These are phyloP conservation scores for Octopus sinensis DNA, from an alignment of 1,140 invertebrate species.

Conservation along the genomic window DNA sequence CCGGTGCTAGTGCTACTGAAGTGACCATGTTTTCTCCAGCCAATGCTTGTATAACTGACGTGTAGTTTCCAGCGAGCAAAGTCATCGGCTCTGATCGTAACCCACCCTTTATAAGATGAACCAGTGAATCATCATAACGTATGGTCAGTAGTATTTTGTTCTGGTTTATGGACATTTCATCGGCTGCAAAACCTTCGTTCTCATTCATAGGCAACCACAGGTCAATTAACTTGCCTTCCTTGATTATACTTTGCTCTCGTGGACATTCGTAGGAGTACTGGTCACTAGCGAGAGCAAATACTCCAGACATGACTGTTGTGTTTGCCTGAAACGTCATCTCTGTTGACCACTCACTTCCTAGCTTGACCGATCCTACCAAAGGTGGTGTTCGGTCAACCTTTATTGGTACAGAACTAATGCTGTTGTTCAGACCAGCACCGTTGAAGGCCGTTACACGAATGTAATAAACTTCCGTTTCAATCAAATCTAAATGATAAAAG, in stretches of 20 bases:
- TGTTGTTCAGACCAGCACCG: conserved; percentile 19
- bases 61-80: conserved; percentile 21
- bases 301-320: conserved; percentile 12
- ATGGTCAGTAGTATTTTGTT: conserved; percentile 5
- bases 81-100: neutral
- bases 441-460: conserved; percentile 21
- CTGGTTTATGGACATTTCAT: neutral
- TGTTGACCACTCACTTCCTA: conserved; percentile 21
- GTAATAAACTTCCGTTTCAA: conserved; percentile 11
- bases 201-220: neutral
- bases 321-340: conserved; percentile 20
- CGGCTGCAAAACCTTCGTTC: conserved; percentile 2
- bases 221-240: neutral
- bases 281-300: conserved; percentile 17
- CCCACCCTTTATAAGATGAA: conserved; percentile 21
- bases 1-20: conserved; percentile 17
- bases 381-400: conserved; percentile 23
- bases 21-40: conserved; percentile 22
- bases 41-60: conserved; percentile 6
- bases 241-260: conserved; percentile 11
- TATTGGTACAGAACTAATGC: conserved; percentile 12
- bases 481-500: conserved; percentile 21
- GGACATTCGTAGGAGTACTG: conserved; percentile 13
- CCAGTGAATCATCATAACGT: conserved; percentile 17
- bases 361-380: conserved; percentile 20